Base-by-base conservation (phyloP, 2,888 invertebrate genomes). In the Ichneumoninae sp. region DNA sequence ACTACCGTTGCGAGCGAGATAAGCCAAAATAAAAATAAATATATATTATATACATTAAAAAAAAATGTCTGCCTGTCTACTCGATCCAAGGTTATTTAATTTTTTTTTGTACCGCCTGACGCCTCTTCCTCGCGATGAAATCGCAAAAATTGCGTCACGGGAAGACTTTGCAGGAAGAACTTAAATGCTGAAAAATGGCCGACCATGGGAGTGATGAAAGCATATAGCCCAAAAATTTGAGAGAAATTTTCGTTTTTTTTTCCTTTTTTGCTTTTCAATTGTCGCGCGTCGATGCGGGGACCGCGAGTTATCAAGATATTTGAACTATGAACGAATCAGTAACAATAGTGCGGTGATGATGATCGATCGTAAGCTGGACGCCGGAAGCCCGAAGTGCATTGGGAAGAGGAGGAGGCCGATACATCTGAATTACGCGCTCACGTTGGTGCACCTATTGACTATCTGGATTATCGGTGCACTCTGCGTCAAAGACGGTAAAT, bases 401-500 rank as follows among this genome's bases (percentile, higher is more conserved):
- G 84, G 87, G n/a, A 65, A 74, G 84, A 66, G 44, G 50, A 44
- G 84, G 82, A 90, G 89, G 75, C 86, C 88, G 62, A 91, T 88
- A 89, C 87, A 89, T 87, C 87, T 89, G 83, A 89, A 89, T 87
- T 88, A 89, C 88, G 88, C 91, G 86, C 89, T 93, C 82, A 86
- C 19, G 19, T 22, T 92, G 84, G 88, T 88, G 68, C 89, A 91
- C 76, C 88, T 93, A 86, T 90, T 93, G 85, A 91, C 90, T 33
- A 89, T 93, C 78, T 93, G 93, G 91, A 92, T 93, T 90, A 91
- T 92, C 80, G 92, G 93, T 74, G 92, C 91, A n/a, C 88, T 92
- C 79, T 92, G 91, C 89, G 92, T 92, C 89, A 93, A 93, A 86
- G 93, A 93, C 86, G 91, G 93, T 93, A 89, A 93, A 93, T 92